Conservation (phyloP, 1,140 invertebrate genomes). For the Drosophila baimaii region DNA sequence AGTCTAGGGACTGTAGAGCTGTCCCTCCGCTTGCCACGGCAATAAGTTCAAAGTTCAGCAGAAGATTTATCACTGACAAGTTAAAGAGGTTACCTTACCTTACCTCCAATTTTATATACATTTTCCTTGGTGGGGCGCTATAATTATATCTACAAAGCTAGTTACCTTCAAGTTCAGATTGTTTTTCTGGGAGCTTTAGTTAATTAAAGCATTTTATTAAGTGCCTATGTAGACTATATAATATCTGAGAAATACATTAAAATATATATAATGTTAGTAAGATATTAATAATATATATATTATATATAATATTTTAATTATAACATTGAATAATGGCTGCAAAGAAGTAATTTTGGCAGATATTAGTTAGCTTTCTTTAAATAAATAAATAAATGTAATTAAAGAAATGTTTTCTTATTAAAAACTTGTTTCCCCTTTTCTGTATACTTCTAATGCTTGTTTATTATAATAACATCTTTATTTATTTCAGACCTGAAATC, state of each 20-base stretch:
- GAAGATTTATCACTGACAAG: slow-evolving; percentile 29
- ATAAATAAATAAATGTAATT: background rate
- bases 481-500: slow-evolving; percentile 37
- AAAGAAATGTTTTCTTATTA: background rate
- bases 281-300: too few relatives aligned
- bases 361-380: too few relatives aligned
- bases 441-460: background rate
- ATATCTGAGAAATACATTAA: background rate
- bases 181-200: background rate
- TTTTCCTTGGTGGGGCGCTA: background rate
- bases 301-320: too few relatives aligned
- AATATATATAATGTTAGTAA: too few relatives aligned
- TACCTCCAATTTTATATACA: background rate
- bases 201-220: background rate
- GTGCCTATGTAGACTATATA: background rate
- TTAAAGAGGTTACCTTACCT: slow-evolving; percentile 15
- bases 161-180: slow-evolving; percentile 3
- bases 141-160: background rate
- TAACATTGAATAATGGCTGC: too few relatives aligned
- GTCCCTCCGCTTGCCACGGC: too few relatives aligned
- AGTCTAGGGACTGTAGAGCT: slow-evolving; percentile 37
- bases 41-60: slow-evolving; percentile 29
- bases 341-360: too few relatives aligned
- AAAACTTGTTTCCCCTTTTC: too few relatives aligned
- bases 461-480: slow-evolving; percentile 10